Evolutionary conservation across 1,140 invertebrate genomes (phyloP), one percentile per base, ranked within the genome.

Genomic region (Formica selysi): DNA sequence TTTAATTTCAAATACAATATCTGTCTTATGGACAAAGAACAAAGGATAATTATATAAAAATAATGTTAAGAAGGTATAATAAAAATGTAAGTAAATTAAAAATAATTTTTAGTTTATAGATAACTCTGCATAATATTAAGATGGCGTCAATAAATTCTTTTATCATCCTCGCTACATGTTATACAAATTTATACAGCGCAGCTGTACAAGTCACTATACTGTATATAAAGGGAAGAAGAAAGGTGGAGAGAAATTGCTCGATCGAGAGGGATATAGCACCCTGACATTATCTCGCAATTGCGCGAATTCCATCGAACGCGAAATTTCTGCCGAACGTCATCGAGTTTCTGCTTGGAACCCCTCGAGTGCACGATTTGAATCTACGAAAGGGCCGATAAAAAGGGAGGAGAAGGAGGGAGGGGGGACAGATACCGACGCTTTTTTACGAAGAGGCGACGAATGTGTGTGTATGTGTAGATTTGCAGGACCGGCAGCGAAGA

Each of bases 251-350:
- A 83, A 61, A 83, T 83, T 83, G 61, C 57, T 73, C 67, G 61
- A 36, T 67, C 41, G 79, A 16, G 26, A 44, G 38, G 19, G 38
- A 51, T 22, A 26, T 16, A 26, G 26, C 29, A 36, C 11, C 22
- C 54, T 38, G 68, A 74, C 68, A 83, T 83, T 83, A 73, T 83
- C 38, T 73, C 79, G 54, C 79, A 61, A 83, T 74, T 74, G 79
- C 41, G 38, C 68, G 54, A 61, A 83, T 83, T 83, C 79, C 68
- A 48, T 83, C 68, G 79, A 61, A 73, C 67, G 67, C 67, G 38
- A 61, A 83, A 41, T 73, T 83, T 38, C 10, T 51, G 78, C 16
- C 54, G 79, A 83, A 73, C 26, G 71, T 83, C 79, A 74, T 83
- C 38, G 67, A 81, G 54, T 73, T 81, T 22, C 54, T 57, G 38